phyloP scores from a whole-genome alignment of 2,888 invertebrate genomes.

The Torymus tubicola region DNA sequence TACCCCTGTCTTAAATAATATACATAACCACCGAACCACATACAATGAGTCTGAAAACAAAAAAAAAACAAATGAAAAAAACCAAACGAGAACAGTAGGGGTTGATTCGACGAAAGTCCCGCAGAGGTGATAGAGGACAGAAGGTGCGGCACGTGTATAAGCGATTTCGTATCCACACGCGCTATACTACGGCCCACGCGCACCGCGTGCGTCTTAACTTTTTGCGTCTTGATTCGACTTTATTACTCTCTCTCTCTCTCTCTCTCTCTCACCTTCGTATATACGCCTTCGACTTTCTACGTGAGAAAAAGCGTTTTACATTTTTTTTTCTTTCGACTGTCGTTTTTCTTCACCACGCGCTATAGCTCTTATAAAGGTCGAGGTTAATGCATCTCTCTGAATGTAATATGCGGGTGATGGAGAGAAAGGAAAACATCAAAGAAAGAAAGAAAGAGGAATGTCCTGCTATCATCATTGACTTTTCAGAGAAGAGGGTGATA shows the following conservation, averaged over 20 bases:
- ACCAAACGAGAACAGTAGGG: background rate
- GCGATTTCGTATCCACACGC: background rate
- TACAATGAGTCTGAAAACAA: background rate
- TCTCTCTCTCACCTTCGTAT: no score
- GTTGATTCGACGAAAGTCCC: slow-evolving; percentile 6
- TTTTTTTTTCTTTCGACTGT: background rate
- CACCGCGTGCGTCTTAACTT: slow-evolving; percentile 8
- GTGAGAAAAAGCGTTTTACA: slow-evolving; percentile 6
- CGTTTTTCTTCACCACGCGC: no score
- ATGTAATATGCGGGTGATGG: no score
- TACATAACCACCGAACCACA: no score
- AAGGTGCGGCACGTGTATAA: slow-evolving; percentile 7
- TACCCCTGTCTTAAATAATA: no score
- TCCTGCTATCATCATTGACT: no score
- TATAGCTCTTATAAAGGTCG: no score
- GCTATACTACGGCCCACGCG: background rate
- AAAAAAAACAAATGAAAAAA: background rate
- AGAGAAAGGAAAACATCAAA: no score
- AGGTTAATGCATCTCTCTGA: no score
- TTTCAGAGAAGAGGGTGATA: no score
- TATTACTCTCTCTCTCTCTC: background rate
- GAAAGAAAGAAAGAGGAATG: no score
- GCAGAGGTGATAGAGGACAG: slow-evolving; percentile 15
- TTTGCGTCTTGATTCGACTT: slow-evolving; percentile 29
- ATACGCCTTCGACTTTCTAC: no score